A percentile compares a stretch with the other conserved stretches of the same genome.
Conservation (phyloP, 2,888 invertebrate genomes). For the Caenorhabditis sp. region DNA sequence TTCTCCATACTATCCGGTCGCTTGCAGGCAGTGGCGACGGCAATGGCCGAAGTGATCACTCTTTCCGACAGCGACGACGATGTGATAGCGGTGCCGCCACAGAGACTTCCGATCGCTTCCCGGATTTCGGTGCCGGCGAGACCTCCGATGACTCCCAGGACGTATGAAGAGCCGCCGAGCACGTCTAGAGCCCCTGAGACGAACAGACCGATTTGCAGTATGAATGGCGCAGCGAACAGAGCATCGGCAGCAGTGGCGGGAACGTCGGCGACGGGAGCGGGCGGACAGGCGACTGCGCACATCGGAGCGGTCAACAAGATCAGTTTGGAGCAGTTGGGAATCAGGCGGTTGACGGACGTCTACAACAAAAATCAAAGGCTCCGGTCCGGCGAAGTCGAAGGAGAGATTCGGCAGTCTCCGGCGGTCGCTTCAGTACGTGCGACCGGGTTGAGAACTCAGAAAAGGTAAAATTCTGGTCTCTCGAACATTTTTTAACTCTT, state of each 20-base stretch:
- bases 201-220: slow-evolving; percentile 11
- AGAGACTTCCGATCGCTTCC: too few species aligned
- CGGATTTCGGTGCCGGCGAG: slow-evolving; percentile 4
- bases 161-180: background rate
- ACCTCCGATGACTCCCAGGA: background rate
- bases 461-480: background rate
- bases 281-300: slow-evolving; percentile 20
- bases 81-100: background rate
- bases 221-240: background rate
- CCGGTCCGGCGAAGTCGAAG: background rate
- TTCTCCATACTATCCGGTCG: background rate
- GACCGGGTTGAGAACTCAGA: background rate
- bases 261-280: too few species aligned
- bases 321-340: slow-evolving; percentile 9
- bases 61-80: slow-evolving; percentile 32
- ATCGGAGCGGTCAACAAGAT: background rate
- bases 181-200: background rate
- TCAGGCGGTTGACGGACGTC: background rate
- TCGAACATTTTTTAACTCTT: background rate
- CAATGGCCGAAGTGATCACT: slow-evolving; percentile 32
- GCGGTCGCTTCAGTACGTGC: background rate
- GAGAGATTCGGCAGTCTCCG: too few species aligned
- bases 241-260: too few species aligned
- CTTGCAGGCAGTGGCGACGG: background rate
- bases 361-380: background rate